A percentile compares a stretch with the other conserved stretches of the same genome.
These are phyloP conservation scores for Lycaena phlaeas DNA, from an alignment of 2,888 invertebrate genomes.

Conservation along the genomic window DNA sequence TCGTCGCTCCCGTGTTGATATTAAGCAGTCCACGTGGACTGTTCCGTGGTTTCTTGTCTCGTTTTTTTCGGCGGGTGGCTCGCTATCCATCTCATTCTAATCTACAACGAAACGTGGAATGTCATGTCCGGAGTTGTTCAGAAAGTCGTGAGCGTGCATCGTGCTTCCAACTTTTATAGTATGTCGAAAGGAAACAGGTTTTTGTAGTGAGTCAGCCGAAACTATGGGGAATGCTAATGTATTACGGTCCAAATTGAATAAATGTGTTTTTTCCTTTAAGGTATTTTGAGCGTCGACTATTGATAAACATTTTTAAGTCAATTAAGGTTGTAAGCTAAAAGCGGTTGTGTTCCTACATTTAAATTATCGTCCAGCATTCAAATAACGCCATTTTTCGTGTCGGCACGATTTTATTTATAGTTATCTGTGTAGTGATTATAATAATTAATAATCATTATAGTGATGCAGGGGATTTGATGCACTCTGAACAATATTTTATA, in stretches of 20 bases:
- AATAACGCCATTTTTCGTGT: conserved; percentile 72
- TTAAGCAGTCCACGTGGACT: conserved; percentile 73
- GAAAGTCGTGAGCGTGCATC: conserved; percentile 74
- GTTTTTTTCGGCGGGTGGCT: conserved; percentile 61
- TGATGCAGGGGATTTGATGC: too few species aligned
- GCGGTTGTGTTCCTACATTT: conserved; percentile 74
- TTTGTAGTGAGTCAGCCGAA: conserved; percentile 20
- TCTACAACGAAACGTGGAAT: conserved; percentile 73
- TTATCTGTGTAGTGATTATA: conserved; percentile 47
- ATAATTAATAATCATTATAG: not conserved
- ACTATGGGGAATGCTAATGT: conserved; percentile 24
- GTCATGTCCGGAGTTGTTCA: conserved; percentile 73
- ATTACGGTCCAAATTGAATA: conserved; percentile 32
- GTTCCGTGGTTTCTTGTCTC: conserved; percentile 64
- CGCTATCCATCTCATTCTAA: conserved; percentile 69
- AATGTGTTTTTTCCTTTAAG: conserved; percentile 24
- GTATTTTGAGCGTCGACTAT: conserved; percentile 33
- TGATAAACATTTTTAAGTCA: conserved; percentile 74
- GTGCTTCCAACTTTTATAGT: conserved; percentile 55
- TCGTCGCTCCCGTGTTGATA: conserved; percentile 71
- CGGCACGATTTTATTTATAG: conserved; percentile 69
- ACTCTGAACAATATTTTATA: too few species aligned
- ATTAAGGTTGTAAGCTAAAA: conserved; percentile 74
- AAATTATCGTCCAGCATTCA: conserved; percentile 72
- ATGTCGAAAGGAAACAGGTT: conserved; percentile 43